Conservation (phyloP, 2,888 invertebrate species). For the Drosophila maculinotata region DNA sequence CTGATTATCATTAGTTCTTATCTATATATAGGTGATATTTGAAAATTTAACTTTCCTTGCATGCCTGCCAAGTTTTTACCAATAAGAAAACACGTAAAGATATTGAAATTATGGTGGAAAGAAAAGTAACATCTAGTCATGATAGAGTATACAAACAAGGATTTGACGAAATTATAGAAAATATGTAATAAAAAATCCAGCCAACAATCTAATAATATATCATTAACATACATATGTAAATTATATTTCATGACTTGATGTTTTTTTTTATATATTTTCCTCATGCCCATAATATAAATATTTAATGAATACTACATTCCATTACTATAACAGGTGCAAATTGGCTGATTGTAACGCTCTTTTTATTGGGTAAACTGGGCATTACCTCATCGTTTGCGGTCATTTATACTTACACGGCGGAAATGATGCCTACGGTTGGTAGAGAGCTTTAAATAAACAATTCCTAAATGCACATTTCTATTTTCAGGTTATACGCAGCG, state of each 20-base stretch:
- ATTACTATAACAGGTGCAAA: slow-evolving; percentile 82
- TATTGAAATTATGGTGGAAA: neutral
- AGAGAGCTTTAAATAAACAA: neutral
- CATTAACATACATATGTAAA: neutral
- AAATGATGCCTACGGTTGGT: slow-evolving; percentile 85
- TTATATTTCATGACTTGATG: neutral
- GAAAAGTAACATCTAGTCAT: slow-evolving; percentile 4
- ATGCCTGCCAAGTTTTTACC: slow-evolving; percentile 62
- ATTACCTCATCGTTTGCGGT: slow-evolving; percentile 88
- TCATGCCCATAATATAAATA: neutral
- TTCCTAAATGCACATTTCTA: neutral
- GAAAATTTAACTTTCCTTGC: slow-evolving; percentile 21
- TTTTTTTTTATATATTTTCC: neutral
- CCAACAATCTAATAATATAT: no score
- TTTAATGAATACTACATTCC: neutral
- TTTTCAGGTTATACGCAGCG: slow-evolving; percentile 86
- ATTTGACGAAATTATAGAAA: no score
- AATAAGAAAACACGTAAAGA: slow-evolving; percentile 69
- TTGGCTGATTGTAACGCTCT: slow-evolving; percentile 87
- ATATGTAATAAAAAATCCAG: no score
- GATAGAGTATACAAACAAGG: no score
- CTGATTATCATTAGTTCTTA: no score
- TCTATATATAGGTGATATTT: no score
- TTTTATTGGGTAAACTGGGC: slow-evolving; percentile 88
- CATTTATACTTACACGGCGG: slow-evolving; percentile 87